Percentiles rank a stretch among this genome's conserved stretches.
Evolutionary conservation across 2,113 vertebrate species (phyloP).

Genomic region (Bungarus multicinctus): DNA sequence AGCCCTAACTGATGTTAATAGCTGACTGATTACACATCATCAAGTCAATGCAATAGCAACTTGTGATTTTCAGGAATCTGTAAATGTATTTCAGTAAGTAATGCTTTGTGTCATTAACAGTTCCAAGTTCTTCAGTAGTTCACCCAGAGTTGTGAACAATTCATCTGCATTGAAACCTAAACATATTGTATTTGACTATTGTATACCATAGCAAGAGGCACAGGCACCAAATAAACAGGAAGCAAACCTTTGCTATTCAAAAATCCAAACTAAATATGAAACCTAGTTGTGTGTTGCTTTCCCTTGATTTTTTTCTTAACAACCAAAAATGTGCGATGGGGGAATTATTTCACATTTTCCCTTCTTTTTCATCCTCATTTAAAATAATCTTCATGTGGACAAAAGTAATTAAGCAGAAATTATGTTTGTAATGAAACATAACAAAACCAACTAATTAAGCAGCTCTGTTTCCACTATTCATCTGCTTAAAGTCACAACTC

Average conservation of each 20-base stretch:
- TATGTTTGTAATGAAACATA: neutral
- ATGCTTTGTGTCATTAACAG: constrained; percentile 51
- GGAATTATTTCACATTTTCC: neutral
- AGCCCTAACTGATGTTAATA: constrained; percentile 52
- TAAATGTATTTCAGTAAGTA: constrained; percentile 58
- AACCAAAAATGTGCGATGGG: neutral
- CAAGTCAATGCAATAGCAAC: constrained; percentile 55
- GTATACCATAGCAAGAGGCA: constrained; percentile 48
- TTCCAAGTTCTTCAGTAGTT: constrained; percentile 54
- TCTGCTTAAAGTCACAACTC: neutral
- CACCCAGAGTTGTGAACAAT: neutral
- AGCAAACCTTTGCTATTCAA: constrained; percentile 45
- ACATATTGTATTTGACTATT: constrained; percentile 65
- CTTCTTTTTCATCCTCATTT: neutral
- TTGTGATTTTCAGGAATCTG: constrained; percentile 52
- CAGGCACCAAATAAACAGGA: constrained; percentile 52
- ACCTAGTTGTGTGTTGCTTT: neutral
- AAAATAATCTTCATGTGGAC: neutral
- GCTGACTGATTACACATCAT: constrained; percentile 42
- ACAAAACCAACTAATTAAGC: neutral
- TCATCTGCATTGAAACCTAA: constrained; percentile 52
- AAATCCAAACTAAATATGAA: neutral
- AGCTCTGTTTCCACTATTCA: neutral
- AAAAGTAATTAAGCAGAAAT: neutral
- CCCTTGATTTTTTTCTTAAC: neutral